These are phyloP conservation scores for Cavia porcellus DNA, from an alignment of 2,113 vertebrate species.

Conservation along the genomic window DNA sequence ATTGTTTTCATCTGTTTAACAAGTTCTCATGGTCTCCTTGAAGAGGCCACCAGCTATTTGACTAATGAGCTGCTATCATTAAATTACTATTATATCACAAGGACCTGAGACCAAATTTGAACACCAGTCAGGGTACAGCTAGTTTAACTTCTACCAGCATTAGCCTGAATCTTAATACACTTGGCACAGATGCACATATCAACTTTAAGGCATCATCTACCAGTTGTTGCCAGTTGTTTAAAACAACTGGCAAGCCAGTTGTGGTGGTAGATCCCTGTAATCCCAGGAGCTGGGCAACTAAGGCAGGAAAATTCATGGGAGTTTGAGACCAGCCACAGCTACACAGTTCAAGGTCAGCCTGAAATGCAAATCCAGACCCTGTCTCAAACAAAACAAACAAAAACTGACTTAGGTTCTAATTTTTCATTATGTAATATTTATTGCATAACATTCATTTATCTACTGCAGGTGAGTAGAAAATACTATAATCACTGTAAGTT, in stretches of 20 bases:
- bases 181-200: not conserved
- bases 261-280: not conserved
- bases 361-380: not conserved
- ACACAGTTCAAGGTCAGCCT: not conserved
- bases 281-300: not conserved
- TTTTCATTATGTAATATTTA: conserved; percentile 24
- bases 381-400: not conserved
- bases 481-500: not conserved
- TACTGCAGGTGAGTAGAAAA: not conserved
- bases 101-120: conserved; percentile 30
- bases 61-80: conserved; percentile 18
- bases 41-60: conserved; percentile 14
- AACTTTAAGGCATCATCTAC: conserved; percentile 14
- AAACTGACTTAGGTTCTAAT: conserved; percentile 22
- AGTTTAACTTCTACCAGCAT: conserved; percentile 21
- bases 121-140: not conserved
- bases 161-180: conserved; percentile 25
- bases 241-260: not conserved
- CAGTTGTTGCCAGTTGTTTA: conserved; percentile 11
- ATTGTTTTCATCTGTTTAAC: conserved; percentile 43
- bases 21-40: conserved; percentile 30
- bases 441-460: not conserved
- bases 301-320: not conserved
- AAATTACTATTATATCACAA: conserved; percentile 49
- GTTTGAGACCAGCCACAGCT: not conserved